These are phyloP conservation scores for Acleris laterana DNA, from an alignment of 2,888 invertebrate genomes.

Conservation along the genomic window DNA sequence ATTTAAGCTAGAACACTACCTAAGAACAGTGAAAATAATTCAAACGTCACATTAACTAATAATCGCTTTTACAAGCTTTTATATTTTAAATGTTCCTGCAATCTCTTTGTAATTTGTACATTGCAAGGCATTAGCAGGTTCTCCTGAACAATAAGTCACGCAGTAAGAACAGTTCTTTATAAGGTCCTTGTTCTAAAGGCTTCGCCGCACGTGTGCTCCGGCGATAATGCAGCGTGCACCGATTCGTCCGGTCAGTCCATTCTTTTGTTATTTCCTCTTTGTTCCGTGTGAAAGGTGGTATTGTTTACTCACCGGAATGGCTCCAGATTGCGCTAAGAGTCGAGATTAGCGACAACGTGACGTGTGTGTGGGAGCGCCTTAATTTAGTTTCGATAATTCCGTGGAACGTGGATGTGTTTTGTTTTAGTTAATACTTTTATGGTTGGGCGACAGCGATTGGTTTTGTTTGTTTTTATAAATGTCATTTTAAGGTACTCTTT, in stretches of 20 bases:
- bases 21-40: too few species aligned
- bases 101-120: background rate
- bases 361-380: slow-evolving; percentile 67
- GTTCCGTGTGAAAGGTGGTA: slow-evolving; percentile 74
- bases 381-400: slow-evolving; percentile 65
- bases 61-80: background rate
- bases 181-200: slow-evolving; percentile 60
- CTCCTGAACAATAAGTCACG: slow-evolving; percentile 14
- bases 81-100: background rate
- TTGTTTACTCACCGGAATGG: slow-evolving; percentile 77
- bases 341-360: slow-evolving; percentile 80
- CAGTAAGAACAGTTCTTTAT: slow-evolving; percentile 54
- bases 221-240: slow-evolving; percentile 70
- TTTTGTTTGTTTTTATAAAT: background rate
- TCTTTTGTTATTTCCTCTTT: slow-evolving; percentile 80
- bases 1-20: too few species aligned
- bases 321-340: slow-evolving; percentile 78
- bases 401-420: slow-evolving; percentile 48
- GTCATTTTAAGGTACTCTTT: background rate
- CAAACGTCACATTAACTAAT: too few species aligned
- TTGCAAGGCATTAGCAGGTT: background rate
- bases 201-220: slow-evolving; percentile 63
- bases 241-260: slow-evolving; percentile 73
- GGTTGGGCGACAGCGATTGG: background rate
- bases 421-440: slow-evolving; percentile 39